phyloP scores from a whole-genome alignment of 2,888 invertebrate species.

The Apeira syringaria region DNA sequence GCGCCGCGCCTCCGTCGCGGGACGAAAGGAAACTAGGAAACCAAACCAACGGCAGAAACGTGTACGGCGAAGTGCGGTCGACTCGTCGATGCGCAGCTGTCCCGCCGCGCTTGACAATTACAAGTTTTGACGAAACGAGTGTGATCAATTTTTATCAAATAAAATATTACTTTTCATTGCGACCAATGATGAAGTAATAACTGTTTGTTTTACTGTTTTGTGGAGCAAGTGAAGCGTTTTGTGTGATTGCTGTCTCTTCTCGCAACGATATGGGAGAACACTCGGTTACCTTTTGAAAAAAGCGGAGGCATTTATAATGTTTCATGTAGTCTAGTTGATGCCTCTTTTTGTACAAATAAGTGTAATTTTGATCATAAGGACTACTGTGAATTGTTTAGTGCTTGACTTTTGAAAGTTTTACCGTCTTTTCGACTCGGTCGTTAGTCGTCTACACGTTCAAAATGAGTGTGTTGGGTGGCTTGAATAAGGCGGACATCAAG shows the following conservation, averaged over 20 bases:
- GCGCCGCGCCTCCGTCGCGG: constrained; percentile 49
- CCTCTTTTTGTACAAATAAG: constrained; percentile 68
- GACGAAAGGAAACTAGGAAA: no score
- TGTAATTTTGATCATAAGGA: constrained; percentile 78
- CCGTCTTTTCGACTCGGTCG: constrained; percentile 66
- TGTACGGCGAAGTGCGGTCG: constrained; percentile 83
- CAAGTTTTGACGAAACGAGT: constrained; percentile 78
- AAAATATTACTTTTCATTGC: constrained; percentile 75
- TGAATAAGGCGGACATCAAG: constrained; percentile 82
- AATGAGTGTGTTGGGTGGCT: constrained; percentile 81
- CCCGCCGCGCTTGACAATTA: constrained; percentile 74
- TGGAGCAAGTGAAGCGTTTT: constrained; percentile 71
- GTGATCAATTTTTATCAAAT: constrained; percentile 71
- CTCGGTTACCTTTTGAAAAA: constrained; percentile 78
- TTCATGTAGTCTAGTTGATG: constrained; percentile 79
- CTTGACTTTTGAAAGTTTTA: constrained; percentile 59
- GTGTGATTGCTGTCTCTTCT: constrained; percentile 77
- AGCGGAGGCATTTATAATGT: constrained; percentile 81
- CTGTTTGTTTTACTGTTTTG: constrained; percentile 76
- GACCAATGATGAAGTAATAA: constrained; percentile 74
- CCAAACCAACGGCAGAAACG: constrained; percentile 75
- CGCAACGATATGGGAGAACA: constrained; percentile 82
- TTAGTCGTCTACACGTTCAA: constrained; percentile 78
- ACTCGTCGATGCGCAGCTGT: constrained; percentile 81
- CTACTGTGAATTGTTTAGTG: constrained; percentile 77